phyloP scores from a whole-genome alignment of 2,113 vertebrate species.

The Phoenicopterus ruber region DNA sequence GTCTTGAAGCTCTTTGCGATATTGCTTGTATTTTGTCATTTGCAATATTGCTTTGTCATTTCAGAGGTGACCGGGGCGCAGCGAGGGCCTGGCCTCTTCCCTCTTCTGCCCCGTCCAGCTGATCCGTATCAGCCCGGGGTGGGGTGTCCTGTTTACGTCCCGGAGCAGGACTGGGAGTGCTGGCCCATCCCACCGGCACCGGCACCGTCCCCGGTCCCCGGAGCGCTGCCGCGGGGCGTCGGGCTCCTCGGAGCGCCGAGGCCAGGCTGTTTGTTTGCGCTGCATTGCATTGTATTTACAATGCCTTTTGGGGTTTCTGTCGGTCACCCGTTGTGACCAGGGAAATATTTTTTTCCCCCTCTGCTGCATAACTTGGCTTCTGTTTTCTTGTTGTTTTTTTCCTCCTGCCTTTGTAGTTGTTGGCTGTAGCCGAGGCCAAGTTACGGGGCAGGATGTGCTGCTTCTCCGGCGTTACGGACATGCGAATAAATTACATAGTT shows the following conservation, averaged over 20 bases:
- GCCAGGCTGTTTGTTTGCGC: background rate
- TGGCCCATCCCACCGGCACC: background rate
- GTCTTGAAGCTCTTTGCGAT: background rate
- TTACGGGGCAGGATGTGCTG: slow-evolving; percentile 42
- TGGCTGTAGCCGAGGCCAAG: background rate
- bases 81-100: background rate
- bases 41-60: background rate
- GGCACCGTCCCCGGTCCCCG: accelerated
- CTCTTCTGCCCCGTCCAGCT: background rate
- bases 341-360: background rate
- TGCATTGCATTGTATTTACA: background rate
- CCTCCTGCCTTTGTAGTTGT: slow-evolving; percentile 30
- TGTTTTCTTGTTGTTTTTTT: slow-evolving; percentile 41
- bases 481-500: background rate
- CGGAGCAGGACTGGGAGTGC: background rate
- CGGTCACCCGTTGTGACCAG: background rate
- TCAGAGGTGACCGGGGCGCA: background rate
- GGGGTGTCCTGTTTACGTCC: slow-evolving; percentile 38
- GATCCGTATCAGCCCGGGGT: slow-evolving; percentile 16
- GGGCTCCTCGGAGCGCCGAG: background rate
- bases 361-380: slow-evolving; percentile 39
- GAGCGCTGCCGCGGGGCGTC: background rate
- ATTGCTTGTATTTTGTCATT: accelerated
- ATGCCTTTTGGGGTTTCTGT: background rate
- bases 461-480: background rate